Conservation (phyloP, 1,140 invertebrate genomes). For the Drosophila sp. region DNA sequence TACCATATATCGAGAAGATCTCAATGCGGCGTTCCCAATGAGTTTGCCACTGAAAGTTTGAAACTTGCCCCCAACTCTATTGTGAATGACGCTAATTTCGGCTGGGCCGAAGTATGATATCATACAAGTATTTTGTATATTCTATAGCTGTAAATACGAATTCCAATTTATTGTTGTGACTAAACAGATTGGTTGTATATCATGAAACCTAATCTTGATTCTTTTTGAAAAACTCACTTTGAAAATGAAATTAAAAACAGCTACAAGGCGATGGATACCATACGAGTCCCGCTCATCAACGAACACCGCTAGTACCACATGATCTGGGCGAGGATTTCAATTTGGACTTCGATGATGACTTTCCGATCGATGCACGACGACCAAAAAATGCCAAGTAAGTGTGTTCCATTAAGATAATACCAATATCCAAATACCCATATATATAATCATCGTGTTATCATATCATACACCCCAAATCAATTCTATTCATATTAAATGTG, state of each 20-base stretch:
- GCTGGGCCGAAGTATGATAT: constrained; percentile 1
- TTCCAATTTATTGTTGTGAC: constrained; percentile 78
- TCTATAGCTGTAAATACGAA: constrained; percentile 41
- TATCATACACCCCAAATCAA: not conserved
- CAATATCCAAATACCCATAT: not conserved
- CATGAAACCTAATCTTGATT: constrained; percentile 8
- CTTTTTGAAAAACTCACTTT: constrained; percentile 1
- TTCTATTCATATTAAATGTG: constrained; percentile 2
- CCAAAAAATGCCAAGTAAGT: constrained; percentile 96
- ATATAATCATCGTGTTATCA: constrained; percentile 1
- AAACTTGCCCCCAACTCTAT: not conserved
- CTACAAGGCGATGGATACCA: constrained; percentile 92
- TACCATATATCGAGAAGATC: not conserved
- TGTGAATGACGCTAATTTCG: constrained; percentile 21
- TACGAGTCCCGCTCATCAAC: constrained; percentile 91
- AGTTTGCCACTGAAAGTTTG: not conserved
- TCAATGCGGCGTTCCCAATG: constrained; percentile 17
- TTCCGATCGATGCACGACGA: constrained; percentile 83
- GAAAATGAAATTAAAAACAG: constrained; percentile 79
- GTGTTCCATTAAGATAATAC: constrained; percentile 57
- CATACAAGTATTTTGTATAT: constrained; percentile 17
- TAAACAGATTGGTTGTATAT: not conserved
- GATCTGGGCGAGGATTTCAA: constrained; percentile 86
- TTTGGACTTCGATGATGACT: constrained; percentile 85
- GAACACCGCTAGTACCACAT: constrained; percentile 88